A percentile compares a stretch with the other conserved stretches of the same genome.
These are phyloP conservation scores for Hesperia comma DNA, from an alignment of 2,888 invertebrate genomes.

Conservation along the genomic window DNA sequence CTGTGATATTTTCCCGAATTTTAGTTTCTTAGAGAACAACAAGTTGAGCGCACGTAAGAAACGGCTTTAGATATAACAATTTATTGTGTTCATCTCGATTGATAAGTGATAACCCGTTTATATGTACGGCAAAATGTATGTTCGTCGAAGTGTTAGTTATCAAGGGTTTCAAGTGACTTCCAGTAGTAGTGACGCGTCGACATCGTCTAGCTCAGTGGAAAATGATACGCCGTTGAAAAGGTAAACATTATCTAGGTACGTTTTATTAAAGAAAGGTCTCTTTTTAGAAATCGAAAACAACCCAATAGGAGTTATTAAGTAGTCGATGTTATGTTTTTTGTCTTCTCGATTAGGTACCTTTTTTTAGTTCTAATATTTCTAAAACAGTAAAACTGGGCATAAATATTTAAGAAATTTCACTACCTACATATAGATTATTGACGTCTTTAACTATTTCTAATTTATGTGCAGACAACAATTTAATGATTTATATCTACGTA, in stretches of 20 bases:
- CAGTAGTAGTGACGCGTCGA: slow-evolving; percentile 66
- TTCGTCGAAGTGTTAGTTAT: slow-evolving; percentile 59
- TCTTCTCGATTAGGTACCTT: too few relatives aligned
- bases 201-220: slow-evolving; percentile 64
- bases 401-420: too few relatives aligned
- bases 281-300: too few relatives aligned
- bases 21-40: slow-evolving; percentile 22
- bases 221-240: slow-evolving; percentile 67
- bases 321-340: too few relatives aligned
- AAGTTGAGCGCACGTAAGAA: slow-evolving; percentile 8
- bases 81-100: slow-evolving; percentile 5
- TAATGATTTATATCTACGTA: too few relatives aligned
- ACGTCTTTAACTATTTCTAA: too few relatives aligned
- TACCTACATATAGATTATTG: too few relatives aligned
- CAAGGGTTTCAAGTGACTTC: slow-evolving; percentile 62
- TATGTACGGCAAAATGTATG: slow-evolving; percentile 43
- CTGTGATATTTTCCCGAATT: slow-evolving; percentile 29
- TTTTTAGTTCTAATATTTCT: too few relatives aligned
- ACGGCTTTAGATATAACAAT: neutral
- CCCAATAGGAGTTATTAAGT: too few relatives aligned
- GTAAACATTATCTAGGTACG: slow-evolving; percentile 53
- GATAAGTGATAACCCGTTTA: slow-evolving; percentile 10
- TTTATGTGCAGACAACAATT: too few relatives aligned
- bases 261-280: neutral
- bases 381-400: too few relatives aligned